phyloP scores from a whole-genome alignment of 1,140 invertebrate genomes.

The Eupristina koningsbergeri region DNA sequence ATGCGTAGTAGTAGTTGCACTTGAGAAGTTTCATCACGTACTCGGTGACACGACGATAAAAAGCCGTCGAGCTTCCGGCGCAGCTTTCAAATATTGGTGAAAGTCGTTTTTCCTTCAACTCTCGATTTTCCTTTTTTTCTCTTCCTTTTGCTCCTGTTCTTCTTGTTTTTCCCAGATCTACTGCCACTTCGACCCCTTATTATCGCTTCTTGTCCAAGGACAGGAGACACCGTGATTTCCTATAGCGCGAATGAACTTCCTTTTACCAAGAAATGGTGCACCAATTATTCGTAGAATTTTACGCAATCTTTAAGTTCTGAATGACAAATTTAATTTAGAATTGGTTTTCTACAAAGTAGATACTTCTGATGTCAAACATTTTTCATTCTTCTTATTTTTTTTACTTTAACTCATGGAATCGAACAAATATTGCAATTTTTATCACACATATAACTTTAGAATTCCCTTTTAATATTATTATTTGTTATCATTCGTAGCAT shows the following conservation, averaged over 20 bases:
- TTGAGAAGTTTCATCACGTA: conserved; percentile 58
- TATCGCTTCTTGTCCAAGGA: not conserved
- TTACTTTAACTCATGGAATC: not conserved
- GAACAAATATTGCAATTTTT: not conserved
- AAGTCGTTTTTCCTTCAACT: conserved; percentile 24
- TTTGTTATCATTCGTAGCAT: too few relatives aligned
- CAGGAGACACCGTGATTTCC: conserved; percentile 1
- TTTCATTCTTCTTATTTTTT: not conserved
- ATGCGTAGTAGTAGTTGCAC: conserved; percentile 43
- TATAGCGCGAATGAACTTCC: not conserved
- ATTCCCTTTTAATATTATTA: not conserved
- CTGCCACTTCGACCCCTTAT: not conserved
- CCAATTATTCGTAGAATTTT: conserved; percentile 18
- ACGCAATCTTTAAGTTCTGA: conserved; percentile 2
- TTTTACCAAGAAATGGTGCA: not conserved
- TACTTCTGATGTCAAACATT: not conserved
- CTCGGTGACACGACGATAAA: conserved; percentile 56
- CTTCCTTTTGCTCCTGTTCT: not conserved
- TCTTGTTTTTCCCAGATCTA: not conserved
- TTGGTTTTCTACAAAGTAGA: not conserved
- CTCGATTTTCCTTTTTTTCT: not conserved
- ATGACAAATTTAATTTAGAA: conserved; percentile 18
- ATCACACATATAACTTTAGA: not conserved
- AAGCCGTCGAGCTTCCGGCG: conserved; percentile 54
- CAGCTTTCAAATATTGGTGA: conserved; percentile 55